Conservation (phyloP, 2,113 vertebrate genomes). For the Myotis lucifugus region DNA sequence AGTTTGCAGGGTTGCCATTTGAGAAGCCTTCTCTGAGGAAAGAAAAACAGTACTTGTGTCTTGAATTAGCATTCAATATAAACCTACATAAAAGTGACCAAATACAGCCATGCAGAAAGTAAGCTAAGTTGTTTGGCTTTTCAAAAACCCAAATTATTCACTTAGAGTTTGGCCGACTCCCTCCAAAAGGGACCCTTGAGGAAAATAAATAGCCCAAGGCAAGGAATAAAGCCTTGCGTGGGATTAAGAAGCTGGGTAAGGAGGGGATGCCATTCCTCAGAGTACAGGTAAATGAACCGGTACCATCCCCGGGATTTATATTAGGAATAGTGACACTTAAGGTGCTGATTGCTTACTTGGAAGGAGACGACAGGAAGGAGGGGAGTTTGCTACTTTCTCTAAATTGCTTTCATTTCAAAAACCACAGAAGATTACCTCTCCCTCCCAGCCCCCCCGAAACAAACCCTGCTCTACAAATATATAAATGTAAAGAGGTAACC, state of each 20-base stretch:
- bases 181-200: constrained; percentile 16
- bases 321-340: constrained; percentile 43
- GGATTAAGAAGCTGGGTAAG: constrained; percentile 46
- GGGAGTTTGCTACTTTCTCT: constrained; percentile 12
- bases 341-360: constrained; percentile 41
- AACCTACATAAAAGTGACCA: constrained; percentile 47
- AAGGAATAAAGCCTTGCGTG: constrained; percentile 41
- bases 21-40: constrained; percentile 13
- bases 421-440: constrained; percentile 1
- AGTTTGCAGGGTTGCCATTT: not conserved
- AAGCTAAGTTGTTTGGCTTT: constrained; percentile 54
- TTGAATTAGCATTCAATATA: constrained; percentile 11
- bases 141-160: constrained; percentile 50
- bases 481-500: constrained; percentile 35
- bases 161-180: constrained; percentile 51
- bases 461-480: not conserved
- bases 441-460: not conserved
- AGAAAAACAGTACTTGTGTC: not conserved
- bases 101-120: constrained; percentile 16
- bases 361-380: constrained; percentile 28
- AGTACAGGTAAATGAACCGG: not conserved
- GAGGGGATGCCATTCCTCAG: constrained; percentile 12
- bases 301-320: not conserved
- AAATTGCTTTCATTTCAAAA: constrained; percentile 63
- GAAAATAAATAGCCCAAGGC: constrained; percentile 48